Evolutionary conservation across 1,140 invertebrate species (phyloP), one percentile per base, ranked within the genome.

Genomic region (Gonatopus flavifemur): DNA sequence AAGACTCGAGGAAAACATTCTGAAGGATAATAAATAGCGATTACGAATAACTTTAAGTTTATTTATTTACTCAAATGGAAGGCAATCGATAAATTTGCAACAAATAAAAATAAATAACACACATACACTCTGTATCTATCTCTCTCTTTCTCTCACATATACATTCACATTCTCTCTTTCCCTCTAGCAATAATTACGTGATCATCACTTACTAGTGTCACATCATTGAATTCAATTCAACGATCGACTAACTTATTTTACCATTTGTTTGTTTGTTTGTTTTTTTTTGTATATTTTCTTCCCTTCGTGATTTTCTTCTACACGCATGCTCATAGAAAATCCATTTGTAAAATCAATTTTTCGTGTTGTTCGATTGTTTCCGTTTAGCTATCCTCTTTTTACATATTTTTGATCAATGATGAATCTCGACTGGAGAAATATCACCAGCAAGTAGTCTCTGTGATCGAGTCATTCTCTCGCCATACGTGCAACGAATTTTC

Each of bases 81-180:
- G 75, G 75, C 75, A 78, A 78, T 76, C 75, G 74, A 74, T 76
- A 76, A 77, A 78, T 76, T 76, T 70, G 74, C 75, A 78, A 78
- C 75, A 78, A 78, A 78, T 78, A 78, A 78, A 78, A 76, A 78
- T 78, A 78, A 78, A 78, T 78, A 78, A 78, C 75, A 76, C 75
- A n/a, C n/a, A n/a, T n/a, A n/a, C n/a, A n/a, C n/a, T n/a, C n/a
- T n/a, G n/a, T n/a, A n/a, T n/a, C n/a, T n/a, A n/a, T n/a, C n/a
- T n/a, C n/a, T n/a, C n/a, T n/a, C n/a, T n/a, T n/a, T n/a, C n/a
- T n/a, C n/a, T n/a, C n/a, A n/a, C n/a, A n/a, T n/a, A n/a, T n/a
- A n/a, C n/a, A n/a, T n/a, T n/a, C n/a, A n/a, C n/a, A n/a, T n/a
- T n/a, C n/a, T n/a, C n/a, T n/a, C n/a, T n/a, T n/a, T 74, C 72